Percentiles rank a stretch among this genome's conserved stretches.
These are phyloP conservation scores for Chrysotoxum bicinctum DNA, from an alignment of 2,888 invertebrate genomes.

Conservation along the genomic window DNA sequence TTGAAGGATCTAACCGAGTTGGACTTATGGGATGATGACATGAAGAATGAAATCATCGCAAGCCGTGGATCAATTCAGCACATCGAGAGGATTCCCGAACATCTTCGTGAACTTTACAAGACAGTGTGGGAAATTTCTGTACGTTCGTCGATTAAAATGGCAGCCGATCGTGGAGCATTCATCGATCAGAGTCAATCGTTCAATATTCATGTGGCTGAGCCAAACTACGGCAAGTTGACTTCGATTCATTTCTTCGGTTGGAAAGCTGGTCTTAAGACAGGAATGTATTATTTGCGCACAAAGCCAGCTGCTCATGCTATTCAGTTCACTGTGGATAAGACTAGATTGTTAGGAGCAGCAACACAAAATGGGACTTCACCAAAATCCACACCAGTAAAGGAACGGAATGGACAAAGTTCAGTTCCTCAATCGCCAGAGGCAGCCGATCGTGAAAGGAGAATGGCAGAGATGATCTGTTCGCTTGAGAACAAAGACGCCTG, in stretches of 20 bases:
- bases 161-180: slow-evolving; percentile 98
- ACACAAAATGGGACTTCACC: slow-evolving; percentile 68
- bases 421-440: slow-evolving; percentile 32
- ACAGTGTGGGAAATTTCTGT: slow-evolving; percentile 99
- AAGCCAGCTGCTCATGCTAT: slow-evolving; percentile 98
- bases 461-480: slow-evolving; percentile 92
- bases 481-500: slow-evolving; percentile 94
- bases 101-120: slow-evolving; percentile 94
- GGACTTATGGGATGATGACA: slow-evolving; percentile 95
- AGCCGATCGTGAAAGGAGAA: slow-evolving; percentile 82
- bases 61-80: slow-evolving; percentile 96
- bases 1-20: slow-evolving; percentile 95
- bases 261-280: slow-evolving; percentile 98
- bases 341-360: slow-evolving; percentile 82
- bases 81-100: slow-evolving; percentile 91
- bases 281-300: slow-evolving; percentile 99
- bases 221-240: slow-evolving; percentile 95
- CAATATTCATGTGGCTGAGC: slow-evolving; percentile 97
- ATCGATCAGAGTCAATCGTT: slow-evolving; percentile 99
- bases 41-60: slow-evolving; percentile 96
- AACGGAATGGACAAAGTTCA: slow-evolving; percentile 36
- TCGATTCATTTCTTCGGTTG: slow-evolving; percentile 99
- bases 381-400: slow-evolving; percentile 32
- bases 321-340: slow-evolving; percentile 98
- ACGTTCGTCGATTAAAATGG: slow-evolving; percentile 96